Base-by-base conservation (phyloP, 1,140 invertebrate genomes). In the Neodiprion fabricii region DNA sequence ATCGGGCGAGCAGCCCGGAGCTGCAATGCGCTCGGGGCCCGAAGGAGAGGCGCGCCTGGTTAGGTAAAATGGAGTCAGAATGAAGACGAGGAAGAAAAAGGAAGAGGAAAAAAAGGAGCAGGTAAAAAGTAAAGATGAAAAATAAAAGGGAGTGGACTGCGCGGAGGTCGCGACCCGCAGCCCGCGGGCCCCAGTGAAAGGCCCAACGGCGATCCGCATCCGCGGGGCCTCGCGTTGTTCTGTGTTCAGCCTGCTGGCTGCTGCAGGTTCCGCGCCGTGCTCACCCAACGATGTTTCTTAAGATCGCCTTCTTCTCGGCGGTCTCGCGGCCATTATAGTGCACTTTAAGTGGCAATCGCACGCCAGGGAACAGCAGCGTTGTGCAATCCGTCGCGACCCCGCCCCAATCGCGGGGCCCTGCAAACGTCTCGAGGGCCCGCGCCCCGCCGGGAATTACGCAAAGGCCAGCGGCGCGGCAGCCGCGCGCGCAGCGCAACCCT, bases 191-290 rank as follows among this genome's bases (percentile, higher is more conserved):
- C 77, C 75, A 82, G 83, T 85, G 84, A 85, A 84, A 85, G 84
- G 84, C 84, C 84, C 82, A 83, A 84, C 84, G 84, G 84, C 84
- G 83, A 85, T 85, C 78, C 83, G 81, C 80, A 83, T 82, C 82
- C 82, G 81, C 82, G n/a, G 80, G 81, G 71, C 72, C 28, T 61
- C 75, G 66, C 11, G 67, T 14, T 14, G 61, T 17, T 14, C 68
- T 49, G 50, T 61, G 67, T 67, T 73, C 48, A 72, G 75, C 72
- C 74, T 72, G 68, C 67, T 68, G 71, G 47, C 69, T 72, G 73
- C 69, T 61, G 50, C 72, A 50, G 67, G 48, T 65, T 49, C 65
- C 65, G 73, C 40, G 68, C 72, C 50, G 67, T 53, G 28, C 72
- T 71, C 74, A n/a, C 69, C 23, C 14, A 76, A 79, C 80, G 79